Base-by-base conservation (phyloP, 2,888 invertebrate species). In the Hipparchia semele region DNA sequence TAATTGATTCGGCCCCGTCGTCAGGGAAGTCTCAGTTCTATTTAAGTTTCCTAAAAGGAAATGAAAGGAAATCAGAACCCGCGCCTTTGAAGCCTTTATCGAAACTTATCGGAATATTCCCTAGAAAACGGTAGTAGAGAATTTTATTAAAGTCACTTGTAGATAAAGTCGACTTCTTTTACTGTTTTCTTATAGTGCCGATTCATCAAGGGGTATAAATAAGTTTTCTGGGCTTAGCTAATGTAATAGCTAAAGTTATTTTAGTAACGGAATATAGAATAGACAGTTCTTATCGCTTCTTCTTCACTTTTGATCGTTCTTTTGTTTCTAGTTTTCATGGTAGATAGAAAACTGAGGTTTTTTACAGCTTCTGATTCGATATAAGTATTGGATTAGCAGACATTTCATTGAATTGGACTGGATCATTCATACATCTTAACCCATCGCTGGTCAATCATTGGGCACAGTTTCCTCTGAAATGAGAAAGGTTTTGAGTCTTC, bases 1-100 rank as follows among this genome's bases (percentile, higher is more conserved):
- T 92, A 93, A 93, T 93, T 92, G 93, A 93, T 93, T 91, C 87
- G 87, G 87, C 88, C 87, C 87, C 88, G 89, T 90, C 88, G 90
- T 90, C 89, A 90, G 85, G 90, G 89, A 92, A 91, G 87, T 90
- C 92, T 90, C 90, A 87, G 90, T 90, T 93, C 92, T 93, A 92
- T 93, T 92, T 91, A 92, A 93, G 93, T 93, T 93, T 92, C 92
- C 91, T 91, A 87, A 92, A 89, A 92, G 93, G 93, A 93, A 93
- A 93, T 93, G 92, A 92, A 92, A 92, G 92, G 93, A 93, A 93
- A 93, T 93, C 92, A 91, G 88, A 86, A 81, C 84, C 86, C 86
- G 83, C 86, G 90, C 87, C 88, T 86, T 86, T 82, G 86, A 80
- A 88, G 87, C 87, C 89, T 90, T 91, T 91, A 91, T 90, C 91